Evolutionary conservation across 2,797 vertebrate species (phyloP), one percentile per base, ranked within the genome.

Genomic region (Falco peregrinus): DNA sequence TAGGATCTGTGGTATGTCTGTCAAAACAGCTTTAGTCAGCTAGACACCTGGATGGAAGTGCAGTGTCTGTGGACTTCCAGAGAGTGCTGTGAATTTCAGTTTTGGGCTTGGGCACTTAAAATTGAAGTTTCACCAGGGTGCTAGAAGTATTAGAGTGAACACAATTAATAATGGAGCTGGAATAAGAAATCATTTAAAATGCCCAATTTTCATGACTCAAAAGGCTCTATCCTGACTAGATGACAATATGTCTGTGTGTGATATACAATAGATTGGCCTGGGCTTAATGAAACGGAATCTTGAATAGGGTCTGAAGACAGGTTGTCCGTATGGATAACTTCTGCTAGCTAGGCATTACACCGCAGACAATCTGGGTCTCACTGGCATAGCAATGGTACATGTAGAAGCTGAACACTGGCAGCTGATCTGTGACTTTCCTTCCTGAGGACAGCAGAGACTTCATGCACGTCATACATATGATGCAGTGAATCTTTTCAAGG

Each of bases 321-420:
- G 24, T 28, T 64, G 47, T 70, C 51, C 26, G 1, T 47, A n/a
- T 5, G 16, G 43, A 28, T 77, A 68, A 54, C 6, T 57, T 43
- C 37, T 83, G 53, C 31, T 76, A 67, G 31, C 37, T 70, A 65
- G 48, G 45, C 1, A 1, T 70, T 90, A 63, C 2, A 9, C 31
- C 3, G 1, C 33, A 67, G 43, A 69, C 80, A 56, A 33, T 54
- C 50, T 51, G 64, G 10, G 64, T 64, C 41, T 33, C 15, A 31
- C 11, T 76, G 28, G 54, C 35, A 5, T 6, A 35, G 28, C 20
- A 61, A n/a, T 26, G 37, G 6, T 57, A 31, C 0, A 1, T 29
- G 48, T 63, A 59, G 39, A 65, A 70, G 71, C 43, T 39, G 39
- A 56, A 39, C 31, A 35, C 11, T 51, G 64, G 26, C 41, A 67